Percentiles rank a stretch among this genome's conserved stretches.
phyloP scores from a whole-genome alignment of 1,140 invertebrate species.

The Drosophila pseudoananassae region DNA sequence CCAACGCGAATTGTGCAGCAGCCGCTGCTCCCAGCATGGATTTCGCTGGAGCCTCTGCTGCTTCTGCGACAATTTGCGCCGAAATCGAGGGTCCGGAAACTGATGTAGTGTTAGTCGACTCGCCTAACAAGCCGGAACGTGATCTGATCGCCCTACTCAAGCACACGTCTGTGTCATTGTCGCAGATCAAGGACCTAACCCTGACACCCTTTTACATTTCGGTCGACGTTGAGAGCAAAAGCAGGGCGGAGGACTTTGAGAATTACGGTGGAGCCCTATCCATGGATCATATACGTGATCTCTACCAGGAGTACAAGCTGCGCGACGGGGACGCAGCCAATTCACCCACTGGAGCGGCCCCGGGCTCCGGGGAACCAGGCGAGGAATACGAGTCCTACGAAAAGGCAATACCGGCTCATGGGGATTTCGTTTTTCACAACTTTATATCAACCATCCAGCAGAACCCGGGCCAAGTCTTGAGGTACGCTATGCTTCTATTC shows the following conservation, averaged over 20 bases:
- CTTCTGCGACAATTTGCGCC: constrained; percentile 86
- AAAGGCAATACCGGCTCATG: constrained; percentile 90
- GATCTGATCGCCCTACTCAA: constrained; percentile 87
- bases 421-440: constrained; percentile 92
- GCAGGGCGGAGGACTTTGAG: constrained; percentile 58
- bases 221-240: constrained; percentile 86
- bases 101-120: constrained; percentile 88
- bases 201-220: constrained; percentile 85
- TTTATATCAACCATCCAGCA: constrained; percentile 89
- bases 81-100: constrained; percentile 89
- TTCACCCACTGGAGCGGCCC: constrained; percentile 48
- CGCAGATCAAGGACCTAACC: constrained; percentile 75
- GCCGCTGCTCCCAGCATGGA: constrained; percentile 85
- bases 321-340: constrained; percentile 84
- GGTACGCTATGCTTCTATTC: constrained; percentile 80
- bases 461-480: constrained; percentile 92
- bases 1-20: constrained; percentile 86
- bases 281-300: constrained; percentile 87
- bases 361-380: constrained; percentile 52
- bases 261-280: constrained; percentile 68
- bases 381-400: constrained; percentile 89
- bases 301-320: constrained; percentile 87
- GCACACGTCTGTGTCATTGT: constrained; percentile 72
- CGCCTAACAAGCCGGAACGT: constrained; percentile 87
- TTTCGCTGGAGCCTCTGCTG: constrained; percentile 85